Conservation (phyloP, 2,888 invertebrate species). For the Germaria angustata region DNA sequence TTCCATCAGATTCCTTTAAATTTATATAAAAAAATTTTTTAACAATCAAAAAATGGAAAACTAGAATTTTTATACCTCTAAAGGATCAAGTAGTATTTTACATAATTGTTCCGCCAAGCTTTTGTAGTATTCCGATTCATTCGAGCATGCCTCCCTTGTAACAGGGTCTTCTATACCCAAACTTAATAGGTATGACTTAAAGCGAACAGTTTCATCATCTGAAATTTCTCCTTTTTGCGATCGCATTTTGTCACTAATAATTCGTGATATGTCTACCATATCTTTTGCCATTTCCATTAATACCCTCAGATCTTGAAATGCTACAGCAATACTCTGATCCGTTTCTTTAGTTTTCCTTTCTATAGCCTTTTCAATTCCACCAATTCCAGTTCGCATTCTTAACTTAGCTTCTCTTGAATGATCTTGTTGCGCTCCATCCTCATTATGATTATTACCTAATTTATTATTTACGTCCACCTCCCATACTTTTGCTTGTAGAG, state of each 20-base stretch:
- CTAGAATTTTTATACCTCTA: conserved; percentile 84
- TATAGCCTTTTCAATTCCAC: conserved; percentile 96
- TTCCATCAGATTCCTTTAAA: conserved; percentile 91
- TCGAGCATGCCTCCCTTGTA: conserved; percentile 93
- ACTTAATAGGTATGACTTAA: conserved; percentile 97
- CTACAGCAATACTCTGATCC: conserved; percentile 93
- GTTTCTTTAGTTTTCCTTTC: conserved; percentile 94
- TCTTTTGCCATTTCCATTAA: conserved; percentile 98
- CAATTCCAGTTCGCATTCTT: conserved; percentile 92
- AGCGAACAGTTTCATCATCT: conserved; percentile 97
- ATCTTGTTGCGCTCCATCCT: neutral
- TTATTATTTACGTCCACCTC: conserved; percentile 77
- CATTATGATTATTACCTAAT: neutral
- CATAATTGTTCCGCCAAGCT: conserved; percentile 93
- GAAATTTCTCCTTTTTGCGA: conserved; percentile 97
- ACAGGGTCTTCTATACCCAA: conserved; percentile 99
- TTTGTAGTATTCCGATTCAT: conserved; percentile 90
- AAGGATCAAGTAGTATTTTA: conserved; percentile 88
- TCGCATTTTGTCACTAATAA: conserved; percentile 94
- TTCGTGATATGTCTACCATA: conserved; percentile 96
- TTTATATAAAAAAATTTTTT: neutral
- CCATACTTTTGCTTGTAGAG: conserved; percentile 85
- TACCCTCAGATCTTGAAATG: conserved; percentile 96
- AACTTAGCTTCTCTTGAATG: conserved; percentile 76
- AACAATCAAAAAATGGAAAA: neutral